Percentiles rank a stretch among this genome's conserved stretches.
phyloP scores from a whole-genome alignment of 2,888 invertebrate species.

The Leptura quadrifasciata region DNA sequence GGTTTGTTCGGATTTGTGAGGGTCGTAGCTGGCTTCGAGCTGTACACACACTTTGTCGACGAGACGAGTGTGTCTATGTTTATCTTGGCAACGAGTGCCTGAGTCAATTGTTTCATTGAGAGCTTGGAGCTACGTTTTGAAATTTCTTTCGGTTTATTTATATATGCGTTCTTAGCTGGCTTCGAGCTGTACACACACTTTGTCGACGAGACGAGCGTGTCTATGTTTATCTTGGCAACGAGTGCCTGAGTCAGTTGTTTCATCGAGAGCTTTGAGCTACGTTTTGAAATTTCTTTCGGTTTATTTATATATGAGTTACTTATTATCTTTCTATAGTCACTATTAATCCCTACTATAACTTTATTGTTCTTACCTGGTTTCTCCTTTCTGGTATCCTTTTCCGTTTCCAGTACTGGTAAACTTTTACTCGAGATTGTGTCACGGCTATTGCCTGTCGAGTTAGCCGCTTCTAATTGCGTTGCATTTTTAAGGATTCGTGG shows the following conservation, averaged over 20 bases:
- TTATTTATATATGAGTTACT: neutral
- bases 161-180: neutral
- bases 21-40: neutral
- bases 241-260: neutral
- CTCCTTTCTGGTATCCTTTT: slow-evolving; percentile 6
- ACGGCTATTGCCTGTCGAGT: neutral
- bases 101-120: neutral
- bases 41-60: neutral
- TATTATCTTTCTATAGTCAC: neutral
- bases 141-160: slow-evolving; percentile 9
- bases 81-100: neutral
- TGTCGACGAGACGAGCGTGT: neutral
- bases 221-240: neutral
- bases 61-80: neutral
- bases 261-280: neutral
- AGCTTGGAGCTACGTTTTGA: neutral
- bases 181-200: neutral
- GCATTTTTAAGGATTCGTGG: neutral
- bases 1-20: neutral
- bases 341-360: slow-evolving; percentile 15
- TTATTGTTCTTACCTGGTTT: slow-evolving; percentile 6
- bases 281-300: neutral
- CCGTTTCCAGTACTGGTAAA: neutral
- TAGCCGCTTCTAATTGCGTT: neutral
- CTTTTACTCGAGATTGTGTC: neutral